A percentile compares a stretch with the other conserved stretches of the same genome.
phyloP scores from a whole-genome alignment of 1,140 invertebrate genomes.

The Megathymus violae region DNA sequence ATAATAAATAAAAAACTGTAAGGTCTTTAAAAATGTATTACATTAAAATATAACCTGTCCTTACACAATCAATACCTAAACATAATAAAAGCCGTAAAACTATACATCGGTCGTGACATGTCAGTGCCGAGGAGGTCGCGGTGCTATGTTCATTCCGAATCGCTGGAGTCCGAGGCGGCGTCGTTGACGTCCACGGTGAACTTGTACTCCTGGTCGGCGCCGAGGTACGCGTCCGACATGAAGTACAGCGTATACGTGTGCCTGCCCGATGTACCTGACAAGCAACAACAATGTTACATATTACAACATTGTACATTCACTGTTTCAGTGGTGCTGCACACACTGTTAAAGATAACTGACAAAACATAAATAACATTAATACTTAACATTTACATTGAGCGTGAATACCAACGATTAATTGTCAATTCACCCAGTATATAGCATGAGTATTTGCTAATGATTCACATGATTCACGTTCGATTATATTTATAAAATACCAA shows the following conservation, averaged over 20 bases:
- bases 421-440: too few relatives aligned
- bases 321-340: too few relatives aligned
- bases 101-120: not conserved
- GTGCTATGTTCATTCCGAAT: constrained; percentile 37
- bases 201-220: constrained; percentile 98
- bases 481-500: too few relatives aligned
- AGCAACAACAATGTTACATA: not conserved
- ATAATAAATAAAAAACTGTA: not conserved
- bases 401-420: too few relatives aligned
- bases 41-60: not conserved
- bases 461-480: too few relatives aligned
- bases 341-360: too few relatives aligned
- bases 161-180: constrained; percentile 79
- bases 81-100: too few relatives aligned
- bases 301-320: too few relatives aligned
- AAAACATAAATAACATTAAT: too few relatives aligned
- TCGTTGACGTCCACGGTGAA: constrained; percentile 92
- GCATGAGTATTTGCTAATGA: too few relatives aligned
- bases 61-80: not conserved
- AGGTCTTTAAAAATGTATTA: not conserved
- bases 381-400: too few relatives aligned
- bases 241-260: constrained; percentile 98
- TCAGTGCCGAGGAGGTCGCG: not conserved
- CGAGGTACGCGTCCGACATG: constrained; percentile 99
- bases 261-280: constrained; percentile 85